Conservation (phyloP, 1,140 invertebrate species). For the Oscheius sp. region DNA sequence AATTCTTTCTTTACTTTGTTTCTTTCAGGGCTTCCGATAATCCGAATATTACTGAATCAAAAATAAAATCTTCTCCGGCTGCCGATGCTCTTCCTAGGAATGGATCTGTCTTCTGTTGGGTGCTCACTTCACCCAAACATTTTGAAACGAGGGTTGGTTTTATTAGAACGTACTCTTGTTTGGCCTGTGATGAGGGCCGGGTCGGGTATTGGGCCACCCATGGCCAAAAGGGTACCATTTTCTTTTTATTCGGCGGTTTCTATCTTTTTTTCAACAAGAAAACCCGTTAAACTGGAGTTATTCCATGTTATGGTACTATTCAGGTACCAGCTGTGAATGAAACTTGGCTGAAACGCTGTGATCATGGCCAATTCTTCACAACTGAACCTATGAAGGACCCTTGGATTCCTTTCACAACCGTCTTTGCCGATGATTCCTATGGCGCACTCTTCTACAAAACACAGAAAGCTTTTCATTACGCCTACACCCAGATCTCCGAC, state of each 20-base stretch:
- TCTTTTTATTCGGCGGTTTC: background rate
- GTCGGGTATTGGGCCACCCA: background rate
- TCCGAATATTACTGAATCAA: too few relatives aligned
- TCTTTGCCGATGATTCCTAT: conserved; percentile 71
- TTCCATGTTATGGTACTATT: too few relatives aligned
- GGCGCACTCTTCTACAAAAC: conserved; percentile 88
- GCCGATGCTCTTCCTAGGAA: background rate
- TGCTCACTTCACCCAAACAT: conserved; percentile 1
- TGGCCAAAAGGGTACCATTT: background rate
- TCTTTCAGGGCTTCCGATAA: too few relatives aligned
- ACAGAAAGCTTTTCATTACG: conserved; percentile 77
- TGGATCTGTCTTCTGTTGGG: conserved; percentile 8
- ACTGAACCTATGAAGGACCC: conserved; percentile 21
- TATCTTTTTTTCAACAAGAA: background rate
- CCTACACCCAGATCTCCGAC: conserved; percentile 55
- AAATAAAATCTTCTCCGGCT: background rate
- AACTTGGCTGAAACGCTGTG: conserved; percentile 44
- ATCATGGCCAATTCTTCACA: conserved; percentile 47
- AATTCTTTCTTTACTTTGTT: background rate
- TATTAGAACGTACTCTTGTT: background rate
- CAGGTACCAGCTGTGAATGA: conserved; percentile 3
- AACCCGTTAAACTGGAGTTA: background rate
- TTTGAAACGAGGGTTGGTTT: background rate
- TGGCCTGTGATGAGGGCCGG: background rate
- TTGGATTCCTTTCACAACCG: conserved; percentile 19